Percentiles rank a stretch among this genome's conserved stretches.
These are phyloP conservation scores for Drosophila sechellia DNA, from an alignment of 1,140 invertebrate species.

Conservation along the genomic window DNA sequence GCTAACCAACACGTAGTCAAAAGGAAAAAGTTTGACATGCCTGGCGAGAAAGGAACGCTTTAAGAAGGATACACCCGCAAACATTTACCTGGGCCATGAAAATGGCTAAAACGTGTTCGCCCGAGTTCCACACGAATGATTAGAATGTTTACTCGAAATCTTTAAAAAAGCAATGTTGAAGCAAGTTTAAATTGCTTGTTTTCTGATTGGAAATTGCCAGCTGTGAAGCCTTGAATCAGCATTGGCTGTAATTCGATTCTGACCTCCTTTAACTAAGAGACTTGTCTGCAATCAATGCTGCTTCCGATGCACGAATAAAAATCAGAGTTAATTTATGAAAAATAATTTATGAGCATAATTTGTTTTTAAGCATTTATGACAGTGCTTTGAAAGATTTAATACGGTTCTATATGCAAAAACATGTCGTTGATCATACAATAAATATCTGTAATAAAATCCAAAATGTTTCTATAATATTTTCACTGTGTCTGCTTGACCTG, in stretches of 20 bases:
- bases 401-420: too few species aligned
- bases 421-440: background rate
- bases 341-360: background rate
- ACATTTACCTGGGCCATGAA: slow-evolving; percentile 3
- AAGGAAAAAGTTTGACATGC: slow-evolving; percentile 39
- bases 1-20: slow-evolving; percentile 30
- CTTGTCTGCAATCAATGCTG: slow-evolving; percentile 28
- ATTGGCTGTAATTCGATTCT: slow-evolving; percentile 41
- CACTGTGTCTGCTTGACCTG: slow-evolving; percentile 19
- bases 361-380: too few species aligned
- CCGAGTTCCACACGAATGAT: slow-evolving; percentile 30
- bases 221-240: slow-evolving; percentile 17
- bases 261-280: slow-evolving; percentile 31
- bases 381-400: too few species aligned
- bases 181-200: slow-evolving; percentile 3
- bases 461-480: background rate
- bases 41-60: slow-evolving; percentile 9
- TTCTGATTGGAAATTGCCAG: slow-evolving; percentile 31
- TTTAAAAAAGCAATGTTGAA: slow-evolving; percentile 1
- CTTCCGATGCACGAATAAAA: slow-evolving; percentile 12
- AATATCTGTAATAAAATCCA: too few species aligned
- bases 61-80: slow-evolving; percentile 5
- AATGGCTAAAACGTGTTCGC: slow-evolving; percentile 32
- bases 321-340: background rate
- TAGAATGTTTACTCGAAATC: slow-evolving; percentile 21